These are phyloP conservation scores for Ptilodon capucinus DNA, from an alignment of 2,888 invertebrate species.

Conservation along the genomic window DNA sequence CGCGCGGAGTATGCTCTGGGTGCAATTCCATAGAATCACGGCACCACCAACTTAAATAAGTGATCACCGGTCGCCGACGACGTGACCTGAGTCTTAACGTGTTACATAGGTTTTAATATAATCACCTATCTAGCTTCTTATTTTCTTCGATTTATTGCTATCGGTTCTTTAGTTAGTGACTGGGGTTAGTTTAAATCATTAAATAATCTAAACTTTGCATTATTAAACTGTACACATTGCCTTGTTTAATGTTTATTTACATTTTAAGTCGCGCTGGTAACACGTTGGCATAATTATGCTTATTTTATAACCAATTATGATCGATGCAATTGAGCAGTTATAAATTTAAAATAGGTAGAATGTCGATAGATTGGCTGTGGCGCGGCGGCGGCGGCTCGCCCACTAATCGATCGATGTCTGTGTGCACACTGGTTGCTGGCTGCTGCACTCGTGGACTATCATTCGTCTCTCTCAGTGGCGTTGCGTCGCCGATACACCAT, in stretches of 20 bases:
- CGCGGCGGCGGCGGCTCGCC: slow-evolving; percentile 58
- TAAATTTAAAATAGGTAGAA: slow-evolving; percentile 63
- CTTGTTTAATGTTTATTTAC: not conserved
- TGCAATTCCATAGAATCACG: slow-evolving; percentile 76
- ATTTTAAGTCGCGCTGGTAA: slow-evolving; percentile 11
- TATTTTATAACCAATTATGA: slow-evolving; percentile 44
- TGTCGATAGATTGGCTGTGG: slow-evolving; percentile 71
- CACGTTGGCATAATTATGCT: slow-evolving; percentile 31
- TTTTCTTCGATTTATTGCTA: slow-evolving; percentile 1
- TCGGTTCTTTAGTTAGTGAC: not conserved
- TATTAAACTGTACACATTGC: not conserved
- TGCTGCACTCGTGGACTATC: slow-evolving; percentile 61
- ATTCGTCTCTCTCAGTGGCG: slow-evolving; percentile 62
- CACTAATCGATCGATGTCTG: slow-evolving; percentile 80
- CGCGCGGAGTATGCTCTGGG: slow-evolving; percentile 56
- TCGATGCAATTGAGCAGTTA: slow-evolving; percentile 58
- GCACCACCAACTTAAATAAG: slow-evolving; percentile 76
- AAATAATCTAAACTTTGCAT: too few relatives aligned
- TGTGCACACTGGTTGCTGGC: slow-evolving; percentile 67
- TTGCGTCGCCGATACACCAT: slow-evolving; percentile 57
- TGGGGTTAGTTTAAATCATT: too few relatives aligned
- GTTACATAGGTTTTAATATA: slow-evolving; percentile 51
- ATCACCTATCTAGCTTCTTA: slow-evolving; percentile 26
- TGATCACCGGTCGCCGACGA: slow-evolving; percentile 70
- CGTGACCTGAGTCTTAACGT: slow-evolving; percentile 61